phyloP scores from a whole-genome alignment of 2,113 vertebrate species.

The Cygnus buccinator region DNA sequence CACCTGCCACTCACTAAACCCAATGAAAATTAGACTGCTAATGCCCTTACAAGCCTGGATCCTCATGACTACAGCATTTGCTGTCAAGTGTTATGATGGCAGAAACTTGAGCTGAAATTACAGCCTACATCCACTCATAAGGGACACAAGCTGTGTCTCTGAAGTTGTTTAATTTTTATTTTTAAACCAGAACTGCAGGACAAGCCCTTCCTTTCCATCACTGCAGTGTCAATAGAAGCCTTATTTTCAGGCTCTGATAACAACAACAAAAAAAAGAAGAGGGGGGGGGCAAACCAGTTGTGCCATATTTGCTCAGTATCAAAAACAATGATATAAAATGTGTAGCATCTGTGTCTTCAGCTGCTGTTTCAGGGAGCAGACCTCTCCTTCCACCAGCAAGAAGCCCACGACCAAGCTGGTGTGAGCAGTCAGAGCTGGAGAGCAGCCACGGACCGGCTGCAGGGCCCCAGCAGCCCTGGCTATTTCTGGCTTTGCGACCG shows the following conservation, averaged over 20 bases:
- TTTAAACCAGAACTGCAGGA: neutral
- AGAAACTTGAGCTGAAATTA: conserved; percentile 42
- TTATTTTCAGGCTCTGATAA: neutral
- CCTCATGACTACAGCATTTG: neutral
- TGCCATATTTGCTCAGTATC: neutral
- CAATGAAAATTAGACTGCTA: neutral
- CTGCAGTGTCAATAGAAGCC: neutral
- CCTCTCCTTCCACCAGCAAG: neutral
- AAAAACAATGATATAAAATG: neutral
- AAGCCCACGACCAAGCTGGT: rapidly evolving
- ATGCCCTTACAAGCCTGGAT: neutral
- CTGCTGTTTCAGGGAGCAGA: neutral
- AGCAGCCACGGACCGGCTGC: rapidly evolving
- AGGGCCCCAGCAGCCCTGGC: neutral
- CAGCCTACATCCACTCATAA: neutral
- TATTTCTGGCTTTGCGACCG: neutral
- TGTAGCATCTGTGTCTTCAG: neutral
- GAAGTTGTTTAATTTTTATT: neutral
- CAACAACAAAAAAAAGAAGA: neutral
- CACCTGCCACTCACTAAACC: neutral
- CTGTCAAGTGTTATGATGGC: neutral
- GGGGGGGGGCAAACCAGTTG: neutral
- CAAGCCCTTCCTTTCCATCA: neutral
- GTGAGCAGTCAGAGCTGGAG: neutral
- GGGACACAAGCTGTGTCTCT: neutral